Evolutionary conservation across 2,113 vertebrate genomes (phyloP), one percentile per base, ranked within the genome.

Genomic region (Cygnus atratus): DNA sequence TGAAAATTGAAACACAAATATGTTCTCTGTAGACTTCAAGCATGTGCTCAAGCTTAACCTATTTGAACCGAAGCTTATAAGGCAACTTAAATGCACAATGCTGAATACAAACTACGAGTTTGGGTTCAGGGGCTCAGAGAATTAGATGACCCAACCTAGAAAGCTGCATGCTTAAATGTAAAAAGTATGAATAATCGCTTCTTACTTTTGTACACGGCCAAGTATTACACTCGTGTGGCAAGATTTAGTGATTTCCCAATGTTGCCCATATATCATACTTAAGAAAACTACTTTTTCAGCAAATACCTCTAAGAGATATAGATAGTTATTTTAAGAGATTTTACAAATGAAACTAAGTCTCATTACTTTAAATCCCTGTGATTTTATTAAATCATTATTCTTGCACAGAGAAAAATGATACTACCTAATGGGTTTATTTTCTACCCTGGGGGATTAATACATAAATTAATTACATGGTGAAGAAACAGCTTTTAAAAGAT

Each of bases 371-470:
- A 72, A 82, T 44, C 28, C 17, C 72, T 39, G 37, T 31, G 72
- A 86, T 90, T 73, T 84, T 41, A 96, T 92, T 84, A 94, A 94
- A 79, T 87, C 52, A 81, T 95, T 83, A 96, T 58, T 92, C 93
- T 96, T 93, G 78, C 59, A 87, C 52, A 43, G 29, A 89, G 65
- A 79, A 73, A 89, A 81, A 85, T 14, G 83, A 50, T 77, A 91
- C 33, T 28, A 33, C 61, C 72, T 75, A 90, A 54, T 44, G 52
- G 44, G 5, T 37, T 95, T 88, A 13, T 92, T 89, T 48, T 39
- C 65, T 72, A 43, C 28, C 43, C 26, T 62, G 25, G 74, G 68
- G 82, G 90, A 95, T 75, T 94, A 85, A 93, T 81, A 72, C 12
- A n/a, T 33, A 59, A 72, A 48, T 50, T 77, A 84, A 31, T n/a